Evolutionary conservation across 2,888 invertebrate species (phyloP).

Genomic region (Cryptocephalus moraei): DNA sequence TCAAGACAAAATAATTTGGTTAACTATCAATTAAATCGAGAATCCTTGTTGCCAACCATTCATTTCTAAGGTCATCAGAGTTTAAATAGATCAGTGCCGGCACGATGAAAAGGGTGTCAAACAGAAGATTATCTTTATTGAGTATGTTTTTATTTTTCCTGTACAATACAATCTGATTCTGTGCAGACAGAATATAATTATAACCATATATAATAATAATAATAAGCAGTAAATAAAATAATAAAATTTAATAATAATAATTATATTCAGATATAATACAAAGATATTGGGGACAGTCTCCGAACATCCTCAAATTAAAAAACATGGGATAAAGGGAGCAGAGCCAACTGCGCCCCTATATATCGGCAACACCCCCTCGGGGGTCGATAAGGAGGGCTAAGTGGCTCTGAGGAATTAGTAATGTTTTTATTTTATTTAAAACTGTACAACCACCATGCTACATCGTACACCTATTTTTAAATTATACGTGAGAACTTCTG

Average conservation of each 20-base stretch:
- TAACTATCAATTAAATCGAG: no score
- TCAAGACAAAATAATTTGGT: no score
- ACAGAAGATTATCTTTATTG: slow-evolving; percentile 31
- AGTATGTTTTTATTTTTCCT: slow-evolving; percentile 35
- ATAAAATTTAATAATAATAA: slow-evolving; percentile 29
- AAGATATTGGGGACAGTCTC: slow-evolving; percentile 20
- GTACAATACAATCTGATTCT: slow-evolving; percentile 38
- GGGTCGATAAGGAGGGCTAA: no score
- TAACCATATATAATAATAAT: slow-evolving; percentile 27
- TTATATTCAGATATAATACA: slow-evolving; percentile 37
- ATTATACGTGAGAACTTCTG: no score
- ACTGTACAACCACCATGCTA: slow-evolving; percentile 39
- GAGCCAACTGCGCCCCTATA: no score
- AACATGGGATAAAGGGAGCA: no score
- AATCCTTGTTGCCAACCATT: no score
- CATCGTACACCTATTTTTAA: slow-evolving; percentile 32
- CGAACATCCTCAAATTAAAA: slow-evolving; percentile 3
- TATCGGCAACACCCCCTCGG: no score
- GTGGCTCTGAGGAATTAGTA: no score
- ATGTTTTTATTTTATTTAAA: slow-evolving; percentile 6
- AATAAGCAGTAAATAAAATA: slow-evolving; percentile 22
- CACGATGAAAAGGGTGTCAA: no score
- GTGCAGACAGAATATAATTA: slow-evolving; percentile 34
- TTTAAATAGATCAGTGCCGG: no score
- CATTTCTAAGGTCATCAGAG: no score